Evolutionary conservation across 2,113 vertebrate species (phyloP), one percentile per base, ranked within the genome.

Genomic region (Macaca mulatta): DNA sequence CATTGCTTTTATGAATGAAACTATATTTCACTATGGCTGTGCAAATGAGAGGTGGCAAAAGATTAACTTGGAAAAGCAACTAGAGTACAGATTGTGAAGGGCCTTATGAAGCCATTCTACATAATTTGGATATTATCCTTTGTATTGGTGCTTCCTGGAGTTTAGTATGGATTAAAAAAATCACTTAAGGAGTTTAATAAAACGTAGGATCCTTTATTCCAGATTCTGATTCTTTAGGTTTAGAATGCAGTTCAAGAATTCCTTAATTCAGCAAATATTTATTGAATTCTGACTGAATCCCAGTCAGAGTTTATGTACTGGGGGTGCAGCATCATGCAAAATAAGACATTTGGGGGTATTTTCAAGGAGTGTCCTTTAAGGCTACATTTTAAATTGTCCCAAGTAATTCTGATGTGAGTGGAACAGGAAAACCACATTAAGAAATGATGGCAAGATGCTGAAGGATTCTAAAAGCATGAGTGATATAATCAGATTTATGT

Each of bases 261-360:
- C 18, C 30, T 72, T 89, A 43, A 84, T 78, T 81, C 27, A 61
- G n/a, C 69, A 95, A 72, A n/a, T 92, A 64, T 55, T 93, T 95
- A 32, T 20, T 84, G 32, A 89, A 23, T 38, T 45, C 30, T 30
- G 8, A 0, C 6, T 48, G 12, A 87, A 25, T 83, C 7, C 23
- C 75, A 45, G 0, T 17, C 25, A 55, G 50, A 87, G 67, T 82
- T 78, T 32, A 7, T 27, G 13, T 89, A 57, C 20, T 83, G 25
- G 30, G 57, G 13, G 40, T 43, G 8, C 25, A 81, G 35, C 52
- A 43, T 72, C 35, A 23, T 48, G 20, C 2, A 83, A 93, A 48
- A 48, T 13, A 43, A 43, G 50, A 84, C 30, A 40, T 40, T 59
- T 83, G 17, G 55, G 45, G 7, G 2, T 79, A 38, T 74, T 90